Evolutionary conservation across 2,888 invertebrate genomes (phyloP).

Genomic region (Trachelus stipa): DNA sequence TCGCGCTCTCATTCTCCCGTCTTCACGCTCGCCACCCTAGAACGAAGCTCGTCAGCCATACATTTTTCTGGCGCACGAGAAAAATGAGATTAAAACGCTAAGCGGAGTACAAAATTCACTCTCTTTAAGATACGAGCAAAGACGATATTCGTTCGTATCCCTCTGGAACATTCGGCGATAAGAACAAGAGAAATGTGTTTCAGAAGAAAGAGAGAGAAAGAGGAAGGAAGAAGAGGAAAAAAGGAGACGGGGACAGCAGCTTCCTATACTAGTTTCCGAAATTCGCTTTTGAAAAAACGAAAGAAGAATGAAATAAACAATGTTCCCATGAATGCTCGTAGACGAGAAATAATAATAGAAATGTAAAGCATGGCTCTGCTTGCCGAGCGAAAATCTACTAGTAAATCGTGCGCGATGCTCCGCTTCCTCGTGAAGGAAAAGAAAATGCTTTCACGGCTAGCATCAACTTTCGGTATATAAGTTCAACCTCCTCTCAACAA

Average conservation of each 20-base stretch:
- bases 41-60: background rate
- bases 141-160: constrained; percentile 11
- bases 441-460: constrained; percentile 27
- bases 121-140: background rate
- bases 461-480: constrained; percentile 42
- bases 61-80: background rate
- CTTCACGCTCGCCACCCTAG: background rate
- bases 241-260: background rate
- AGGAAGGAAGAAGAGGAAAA: background rate
- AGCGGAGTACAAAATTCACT: constrained; percentile 5
- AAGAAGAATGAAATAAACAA: background rate
- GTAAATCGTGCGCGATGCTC: background rate
- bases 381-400: background rate
- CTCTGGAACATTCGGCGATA: background rate
- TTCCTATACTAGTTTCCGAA: background rate
- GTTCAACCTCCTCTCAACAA: constrained; percentile 40
- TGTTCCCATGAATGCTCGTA: background rate
- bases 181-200: background rate
- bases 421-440: constrained; percentile 2
- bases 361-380: background rate
- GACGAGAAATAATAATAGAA: background rate
- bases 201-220: background rate
- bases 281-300: background rate
- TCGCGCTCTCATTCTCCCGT: background rate
- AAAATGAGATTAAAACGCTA: background rate